Evolutionary conservation across 2,797 vertebrate species (phyloP), one percentile per base, ranked within the genome.

Genomic region (Gymnothorax javanicus): DNA sequence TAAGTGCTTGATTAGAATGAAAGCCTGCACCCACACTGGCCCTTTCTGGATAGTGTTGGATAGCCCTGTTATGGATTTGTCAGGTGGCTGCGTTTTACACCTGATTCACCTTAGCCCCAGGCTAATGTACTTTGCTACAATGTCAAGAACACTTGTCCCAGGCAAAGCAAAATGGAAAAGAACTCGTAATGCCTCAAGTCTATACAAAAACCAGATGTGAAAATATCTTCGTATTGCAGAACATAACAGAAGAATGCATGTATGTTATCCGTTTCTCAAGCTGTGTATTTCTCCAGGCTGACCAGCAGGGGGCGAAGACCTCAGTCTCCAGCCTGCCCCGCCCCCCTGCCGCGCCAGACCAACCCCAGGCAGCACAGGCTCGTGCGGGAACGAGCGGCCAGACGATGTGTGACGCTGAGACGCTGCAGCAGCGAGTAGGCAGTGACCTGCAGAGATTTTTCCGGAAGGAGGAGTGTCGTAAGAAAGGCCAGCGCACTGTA

Each of bases 341-440:
- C 6, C 50, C 50, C 33, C 50, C 50, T 23, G 43, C 75, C 7
- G 75, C 15, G 50, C 62, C 54, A 57, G 75, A 20, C 2, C 87
- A 83, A 84, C 59, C 82, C 82, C 83, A 83, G 79, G 91, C 92
- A 85, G 89, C 89, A 87, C 93, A 93, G 85, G 91, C 95, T 20
- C 96, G 95, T 94, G 95, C 96, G 89, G 91, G 95, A 86, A 95
- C 95, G 0, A 90, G 90, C 20, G 93, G 91, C 50, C 94, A 96
- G 5, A 90, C 91, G 2, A 60, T 93, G 97, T 0, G 79, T 92
- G 43, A 94, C 94, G 90, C 97, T 98, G 93, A 82, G 23, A 20
- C 57, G 23, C 23, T 1, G 20, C 54, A 52, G 54, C 56, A 33
- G 54, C 95, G 96, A 91, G 94, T 93, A 89, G 93, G 97, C 89